Conservation (phyloP, 92 coral and sea anemone species). For the Siderastrea siderea region DNA sequence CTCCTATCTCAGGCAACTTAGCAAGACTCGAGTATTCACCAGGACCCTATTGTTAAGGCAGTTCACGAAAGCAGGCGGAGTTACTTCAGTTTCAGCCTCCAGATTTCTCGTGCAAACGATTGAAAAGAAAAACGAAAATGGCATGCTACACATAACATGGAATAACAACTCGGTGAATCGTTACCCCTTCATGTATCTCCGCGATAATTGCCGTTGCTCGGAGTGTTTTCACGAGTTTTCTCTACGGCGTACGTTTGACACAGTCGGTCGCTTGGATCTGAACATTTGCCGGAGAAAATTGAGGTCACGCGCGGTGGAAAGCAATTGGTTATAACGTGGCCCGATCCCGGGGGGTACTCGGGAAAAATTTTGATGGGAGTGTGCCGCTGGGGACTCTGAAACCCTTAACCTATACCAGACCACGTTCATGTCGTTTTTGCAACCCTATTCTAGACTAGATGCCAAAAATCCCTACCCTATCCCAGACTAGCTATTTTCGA, state of each 20-base stretch:
- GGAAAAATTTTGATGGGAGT: too few species aligned
- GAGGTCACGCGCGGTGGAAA: conserved; percentile 59
- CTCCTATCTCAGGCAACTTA: conserved; percentile 5
- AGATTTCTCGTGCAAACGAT: conserved; percentile 40
- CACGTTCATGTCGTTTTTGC: too few species aligned
- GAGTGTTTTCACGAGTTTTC: conserved; percentile 68
- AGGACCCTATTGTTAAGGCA: not conserved
- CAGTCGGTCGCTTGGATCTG: conserved; percentile 57
- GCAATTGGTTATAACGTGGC: conserved; percentile 71
- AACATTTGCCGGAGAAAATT: conserved; percentile 58
- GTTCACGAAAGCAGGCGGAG: not conserved
- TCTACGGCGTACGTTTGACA: conserved; percentile 64
- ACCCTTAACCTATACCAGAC: too few species aligned
- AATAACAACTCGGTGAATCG: conserved; percentile 68
- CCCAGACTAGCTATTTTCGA: too few species aligned
- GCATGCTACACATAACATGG: conserved; percentile 78
- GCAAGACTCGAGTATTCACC: not conserved
- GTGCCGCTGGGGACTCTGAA: too few species aligned
- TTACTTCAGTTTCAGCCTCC: not conserved
- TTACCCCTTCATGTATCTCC: conserved; percentile 77
- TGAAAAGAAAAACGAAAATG: conserved; percentile 17
- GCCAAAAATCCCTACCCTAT: too few species aligned
- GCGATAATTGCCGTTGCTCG: conserved; percentile 82
- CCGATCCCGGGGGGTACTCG: too few species aligned
- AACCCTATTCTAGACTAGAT: too few species aligned